Conservation (phyloP, 2,797 vertebrate genomes). For the Alca torda region DNA sequence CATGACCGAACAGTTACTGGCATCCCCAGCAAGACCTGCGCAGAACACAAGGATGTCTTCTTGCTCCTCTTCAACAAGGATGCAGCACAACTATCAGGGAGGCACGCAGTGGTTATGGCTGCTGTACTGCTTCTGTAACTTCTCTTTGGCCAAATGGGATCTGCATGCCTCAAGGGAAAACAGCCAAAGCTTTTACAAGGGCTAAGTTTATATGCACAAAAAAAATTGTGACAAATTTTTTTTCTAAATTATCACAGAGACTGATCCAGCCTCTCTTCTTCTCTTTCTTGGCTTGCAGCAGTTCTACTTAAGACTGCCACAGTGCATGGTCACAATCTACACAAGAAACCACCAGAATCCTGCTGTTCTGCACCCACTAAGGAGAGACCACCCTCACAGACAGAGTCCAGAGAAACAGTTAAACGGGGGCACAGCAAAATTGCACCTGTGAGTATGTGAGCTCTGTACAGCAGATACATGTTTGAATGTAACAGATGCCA, state of each 20-base stretch:
- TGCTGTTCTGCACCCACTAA: neutral
- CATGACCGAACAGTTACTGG: neutral
- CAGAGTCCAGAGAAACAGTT: neutral
- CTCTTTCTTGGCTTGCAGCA: neutral
- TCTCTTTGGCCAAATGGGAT: neutral
- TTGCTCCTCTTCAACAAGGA: neutral
- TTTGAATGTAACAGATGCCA: neutral
- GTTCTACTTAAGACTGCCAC: neutral
- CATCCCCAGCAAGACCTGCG: neutral
- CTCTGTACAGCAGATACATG: fast-evolving
- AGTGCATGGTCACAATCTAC: neutral
- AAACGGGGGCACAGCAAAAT: neutral
- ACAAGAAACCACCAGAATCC: neutral
- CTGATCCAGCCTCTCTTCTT: neutral
- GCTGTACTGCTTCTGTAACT: neutral
- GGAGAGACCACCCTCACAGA: neutral
- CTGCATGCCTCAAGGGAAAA: neutral
- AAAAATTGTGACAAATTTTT: neutral
- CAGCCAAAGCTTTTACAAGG: neutral
- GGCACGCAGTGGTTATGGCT: neutral
- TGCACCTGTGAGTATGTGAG: neutral
- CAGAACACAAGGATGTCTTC: neutral
- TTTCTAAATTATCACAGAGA: neutral
- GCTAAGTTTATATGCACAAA: neutral
- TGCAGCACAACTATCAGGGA: neutral